Evolutionary conservation across 2,888 invertebrate species (phyloP).

Genomic region (Mesorhabditis belari): DNA sequence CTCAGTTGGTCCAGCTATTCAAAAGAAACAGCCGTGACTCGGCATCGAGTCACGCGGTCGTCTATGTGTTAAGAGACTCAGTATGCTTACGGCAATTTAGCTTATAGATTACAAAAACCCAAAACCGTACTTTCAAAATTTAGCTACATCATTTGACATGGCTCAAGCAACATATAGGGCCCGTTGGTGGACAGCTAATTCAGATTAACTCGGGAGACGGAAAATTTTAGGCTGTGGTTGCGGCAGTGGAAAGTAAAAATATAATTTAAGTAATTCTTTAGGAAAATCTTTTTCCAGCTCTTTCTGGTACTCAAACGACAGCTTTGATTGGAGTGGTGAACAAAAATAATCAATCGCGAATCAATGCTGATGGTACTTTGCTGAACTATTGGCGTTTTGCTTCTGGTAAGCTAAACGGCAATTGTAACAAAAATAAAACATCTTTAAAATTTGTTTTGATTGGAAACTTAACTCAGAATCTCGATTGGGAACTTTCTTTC

Average conservation of each 20-base stretch:
- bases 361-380: neutral
- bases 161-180: neutral
- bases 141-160: neutral
- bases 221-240: neutral
- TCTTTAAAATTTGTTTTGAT: neutral
- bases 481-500: too few species aligned
- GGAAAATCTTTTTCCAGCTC: neutral
- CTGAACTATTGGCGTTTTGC: neutral
- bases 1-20: too few species aligned
- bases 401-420: neutral
- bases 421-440: neutral
- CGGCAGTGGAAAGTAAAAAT: too few species aligned
- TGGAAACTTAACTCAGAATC: too few species aligned
- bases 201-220: neutral
- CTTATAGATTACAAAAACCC: too few species aligned
- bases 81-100: too few species aligned
- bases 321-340: neutral
- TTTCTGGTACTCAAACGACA: neutral
- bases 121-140: too few species aligned
- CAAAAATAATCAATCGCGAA: neutral
- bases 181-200: neutral
- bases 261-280: neutral
- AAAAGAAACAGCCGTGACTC: too few species aligned
- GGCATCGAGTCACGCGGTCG: too few species aligned
- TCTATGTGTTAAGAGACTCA: too few species aligned